Evolutionary conservation across 2,113 vertebrate genomes (phyloP).

Genomic region (Eptesicus fuscus): DNA sequence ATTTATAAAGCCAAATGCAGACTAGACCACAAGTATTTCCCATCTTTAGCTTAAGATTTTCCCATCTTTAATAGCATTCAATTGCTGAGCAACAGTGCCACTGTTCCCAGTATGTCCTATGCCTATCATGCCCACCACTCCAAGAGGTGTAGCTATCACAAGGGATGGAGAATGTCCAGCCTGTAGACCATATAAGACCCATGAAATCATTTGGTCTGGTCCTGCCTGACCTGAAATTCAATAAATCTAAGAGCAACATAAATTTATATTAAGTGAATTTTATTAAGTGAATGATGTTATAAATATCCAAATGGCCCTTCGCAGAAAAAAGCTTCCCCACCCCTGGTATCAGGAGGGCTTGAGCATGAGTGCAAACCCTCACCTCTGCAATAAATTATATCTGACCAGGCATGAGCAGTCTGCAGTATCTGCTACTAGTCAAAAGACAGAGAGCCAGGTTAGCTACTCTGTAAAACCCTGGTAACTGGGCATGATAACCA

Average conservation of each 20-base stretch:
- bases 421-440: neutral
- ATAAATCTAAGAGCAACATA: too few relatives aligned
- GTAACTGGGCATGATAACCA: neutral
- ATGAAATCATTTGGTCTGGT: neutral
- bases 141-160: neutral
- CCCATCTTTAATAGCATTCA: neutral
- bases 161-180: too few relatives aligned
- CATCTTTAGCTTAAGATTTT: neutral
- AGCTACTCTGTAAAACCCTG: neutral
- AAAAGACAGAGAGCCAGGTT: neutral
- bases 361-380: neutral
- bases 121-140: neutral
- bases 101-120: neutral
- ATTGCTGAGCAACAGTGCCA: neutral
- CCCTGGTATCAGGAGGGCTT: neutral
- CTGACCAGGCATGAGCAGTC: neutral
- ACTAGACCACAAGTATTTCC: neutral
- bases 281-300: too few relatives aligned
- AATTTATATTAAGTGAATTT: too few relatives aligned
- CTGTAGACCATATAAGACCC: too few relatives aligned
- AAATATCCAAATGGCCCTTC: too few relatives aligned
- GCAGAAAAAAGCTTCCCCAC: too few relatives aligned
- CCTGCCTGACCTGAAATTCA: too few relatives aligned
- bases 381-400: neutral
- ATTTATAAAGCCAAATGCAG: slow-evolving; percentile 36